Conservation (phyloP, 1,140 invertebrate genomes). For the Euura lappo region DNA sequence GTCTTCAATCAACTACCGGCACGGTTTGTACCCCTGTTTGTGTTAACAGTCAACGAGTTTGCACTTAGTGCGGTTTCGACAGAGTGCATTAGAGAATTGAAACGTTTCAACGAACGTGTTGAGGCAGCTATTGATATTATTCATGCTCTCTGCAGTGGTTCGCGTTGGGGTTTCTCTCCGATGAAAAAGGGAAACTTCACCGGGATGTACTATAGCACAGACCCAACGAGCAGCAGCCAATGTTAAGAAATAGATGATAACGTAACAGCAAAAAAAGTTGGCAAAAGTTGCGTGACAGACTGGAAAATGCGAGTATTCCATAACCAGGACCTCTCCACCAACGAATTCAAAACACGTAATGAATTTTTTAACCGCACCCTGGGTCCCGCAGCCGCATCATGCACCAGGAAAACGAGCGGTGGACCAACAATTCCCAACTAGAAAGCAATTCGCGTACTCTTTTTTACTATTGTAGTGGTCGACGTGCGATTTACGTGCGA, state of each 20-base stretch:
- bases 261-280: not conserved
- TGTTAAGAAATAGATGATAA: not conserved
- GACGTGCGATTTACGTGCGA: not conserved
- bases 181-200: too few relatives aligned
- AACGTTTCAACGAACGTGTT: not conserved
- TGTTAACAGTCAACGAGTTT: not conserved
- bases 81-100: not conserved
- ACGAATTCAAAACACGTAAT: conserved; percentile 5
- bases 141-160: too few relatives aligned
- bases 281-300: not conserved
- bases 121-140: not conserved
- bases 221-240: not conserved
- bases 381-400: not conserved
- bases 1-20: not conserved
- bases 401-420: not conserved
- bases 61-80: not conserved
- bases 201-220: too few relatives aligned
- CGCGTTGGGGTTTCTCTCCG: too few relatives aligned
- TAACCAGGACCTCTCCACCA: not conserved
- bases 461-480: not conserved
- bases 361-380: not conserved
- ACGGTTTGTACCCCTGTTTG: not conserved
- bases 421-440: not conserved
- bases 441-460: not conserved
- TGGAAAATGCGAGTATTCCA: not conserved